Conservation (phyloP, 2,797 vertebrate species). For the Notolabrus celidotus region DNA sequence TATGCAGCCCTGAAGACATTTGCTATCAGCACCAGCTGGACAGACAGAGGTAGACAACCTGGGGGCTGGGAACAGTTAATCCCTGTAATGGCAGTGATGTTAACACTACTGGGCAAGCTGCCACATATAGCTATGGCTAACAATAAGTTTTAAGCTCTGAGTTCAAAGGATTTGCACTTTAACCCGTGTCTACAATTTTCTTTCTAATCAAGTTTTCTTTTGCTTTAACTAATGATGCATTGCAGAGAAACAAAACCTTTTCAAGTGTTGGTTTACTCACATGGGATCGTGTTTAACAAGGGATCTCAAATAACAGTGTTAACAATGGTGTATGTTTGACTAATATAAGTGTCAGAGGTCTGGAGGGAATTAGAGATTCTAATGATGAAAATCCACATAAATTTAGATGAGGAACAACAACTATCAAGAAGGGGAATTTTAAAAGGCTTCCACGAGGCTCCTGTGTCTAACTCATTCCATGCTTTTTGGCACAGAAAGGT, state of each 20-base stretch:
- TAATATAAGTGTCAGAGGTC: too few relatives aligned
- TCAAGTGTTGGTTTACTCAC: too few relatives aligned
- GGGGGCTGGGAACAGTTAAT: constrained; percentile 21
- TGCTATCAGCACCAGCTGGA: neutral
- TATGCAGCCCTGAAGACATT: neutral
- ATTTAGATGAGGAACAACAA: neutral
- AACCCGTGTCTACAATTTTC: neutral
- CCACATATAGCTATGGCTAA: neutral
- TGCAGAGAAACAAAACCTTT: too few relatives aligned
- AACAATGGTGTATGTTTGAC: too few relatives aligned
- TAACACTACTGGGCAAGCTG: neutral
- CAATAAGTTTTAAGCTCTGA: neutral
- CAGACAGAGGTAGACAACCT: neutral
- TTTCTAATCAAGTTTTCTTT: neutral
- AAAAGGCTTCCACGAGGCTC: neutral
- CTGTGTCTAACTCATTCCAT: neutral
- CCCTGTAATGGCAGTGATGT: neutral
- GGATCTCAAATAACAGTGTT: constrained; percentile 3
- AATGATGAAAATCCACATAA: constrained; percentile 21
- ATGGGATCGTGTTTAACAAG: too few relatives aligned
- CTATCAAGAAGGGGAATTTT: neutral
- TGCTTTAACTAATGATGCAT: neutral
- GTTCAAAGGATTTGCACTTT: too few relatives aligned
- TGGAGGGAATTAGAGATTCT: constrained; percentile 19
- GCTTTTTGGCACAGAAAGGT: neutral